A percentile compares a stretch with the other conserved stretches of the same genome.
Evolutionary conservation across 2,888 invertebrate species (phyloP).

Genomic region (Drosophila melanocephala): DNA sequence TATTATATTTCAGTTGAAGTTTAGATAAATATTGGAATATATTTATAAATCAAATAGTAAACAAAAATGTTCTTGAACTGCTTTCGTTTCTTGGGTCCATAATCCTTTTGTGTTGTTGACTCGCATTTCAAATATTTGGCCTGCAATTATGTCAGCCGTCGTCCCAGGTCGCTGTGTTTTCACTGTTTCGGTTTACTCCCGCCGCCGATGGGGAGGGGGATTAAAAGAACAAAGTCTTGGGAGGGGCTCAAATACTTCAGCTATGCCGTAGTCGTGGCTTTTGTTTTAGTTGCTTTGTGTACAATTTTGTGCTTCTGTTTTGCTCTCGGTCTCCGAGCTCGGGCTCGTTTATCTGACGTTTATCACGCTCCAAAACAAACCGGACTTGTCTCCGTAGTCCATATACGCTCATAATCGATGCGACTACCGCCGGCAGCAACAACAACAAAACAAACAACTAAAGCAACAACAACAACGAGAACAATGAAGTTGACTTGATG

Average conservation of each 20-base stretch:
- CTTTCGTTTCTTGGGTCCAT: background rate
- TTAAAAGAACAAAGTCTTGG: slow-evolving; percentile 16
- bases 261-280: slow-evolving; percentile 35
- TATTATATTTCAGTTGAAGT: background rate
- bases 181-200: background rate
- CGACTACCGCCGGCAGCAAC: slow-evolving; percentile 61
- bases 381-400: slow-evolving; percentile 73
- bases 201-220: background rate
- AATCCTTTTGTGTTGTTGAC: background rate
- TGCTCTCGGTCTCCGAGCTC: slow-evolving; percentile 39
- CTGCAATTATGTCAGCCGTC: slow-evolving; percentile 49
- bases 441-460: slow-evolving; percentile 25
- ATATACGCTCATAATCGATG: slow-evolving; percentile 74
- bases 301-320: slow-evolving; percentile 67
- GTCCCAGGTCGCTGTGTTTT: slow-evolving; percentile 13
- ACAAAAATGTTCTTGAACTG: background rate
- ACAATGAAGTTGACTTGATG: slow-evolving; percentile 49
- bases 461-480: slow-evolving; percentile 31
- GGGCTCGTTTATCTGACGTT: slow-evolving; percentile 72
- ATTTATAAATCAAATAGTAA: background rate
- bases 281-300: slow-evolving; percentile 29
- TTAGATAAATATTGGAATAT: background rate
- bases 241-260: slow-evolving; percentile 38
- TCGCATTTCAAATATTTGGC: slow-evolving; percentile 11
- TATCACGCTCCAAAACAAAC: slow-evolving; percentile 74